Base-by-base conservation (phyloP, 2,797 vertebrate species). In the Apogon hyalosoma region DNA sequence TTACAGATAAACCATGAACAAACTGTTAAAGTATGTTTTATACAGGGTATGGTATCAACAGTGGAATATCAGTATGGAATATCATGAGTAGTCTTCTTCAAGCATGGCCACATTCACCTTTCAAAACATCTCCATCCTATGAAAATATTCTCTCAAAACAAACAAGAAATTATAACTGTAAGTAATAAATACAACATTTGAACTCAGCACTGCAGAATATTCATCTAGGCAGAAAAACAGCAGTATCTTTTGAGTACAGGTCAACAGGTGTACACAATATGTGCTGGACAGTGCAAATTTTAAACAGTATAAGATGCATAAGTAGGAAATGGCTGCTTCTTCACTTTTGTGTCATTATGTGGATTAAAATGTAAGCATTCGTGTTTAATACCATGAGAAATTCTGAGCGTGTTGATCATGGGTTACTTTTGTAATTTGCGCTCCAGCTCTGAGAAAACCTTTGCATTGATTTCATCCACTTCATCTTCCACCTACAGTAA, bases 391-490 rank as follows among this genome's bases (percentile, higher is more conserved):
- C 5, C 24, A 10, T 49, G 39, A 16, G 5, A 15, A n/a, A 50
- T 49, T 40, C 3, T 53, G 3, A 21, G 8, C 43, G 31, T 40
- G n/a, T 50, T 46, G 31, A 9, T 50, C 0, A 1, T 40, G n/a
- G 16, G 61, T 85, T 40, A 91, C n/a, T 95, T 88, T 66, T 92
- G 75, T 63, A 95, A 77, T 83, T 95, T 95, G 13, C 63, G 80
- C 39, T 95, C 94, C 73, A 95, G 58, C 50, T 95, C 93, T 16
- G 84, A 74, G 77, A 95, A 95, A 69, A 93, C 93, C 69, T 92
- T 94, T 41, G 86, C 75, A 59, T 84, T 95, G 65, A 93, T 54
- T 86, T 95, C 92, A 91, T 95, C 93, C 71, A 94, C 84, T 90
- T 95, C 93, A 87, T 95, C 94, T 85, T 92, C 86, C 61, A 95